Percentiles rank a stretch among this genome's conserved stretches.
phyloP scores from a whole-genome alignment of 2,113 vertebrate genomes.

The Burhinus bistriatus region DNA sequence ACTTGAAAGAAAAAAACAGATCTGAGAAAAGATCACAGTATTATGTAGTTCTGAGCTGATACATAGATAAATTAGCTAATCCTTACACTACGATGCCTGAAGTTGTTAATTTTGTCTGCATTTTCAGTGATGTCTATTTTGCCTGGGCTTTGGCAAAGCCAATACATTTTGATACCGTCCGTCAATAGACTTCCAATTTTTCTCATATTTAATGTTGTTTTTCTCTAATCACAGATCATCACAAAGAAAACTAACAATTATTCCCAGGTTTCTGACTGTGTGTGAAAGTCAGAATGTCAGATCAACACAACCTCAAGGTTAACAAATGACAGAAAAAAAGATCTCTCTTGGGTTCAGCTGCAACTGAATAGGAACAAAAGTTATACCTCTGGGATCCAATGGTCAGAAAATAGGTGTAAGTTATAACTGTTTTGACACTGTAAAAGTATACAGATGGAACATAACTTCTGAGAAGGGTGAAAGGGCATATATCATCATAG shows the following conservation, averaged over 20 bases:
- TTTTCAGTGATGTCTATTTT: not conserved
- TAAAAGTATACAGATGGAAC: slow-evolving; percentile 51
- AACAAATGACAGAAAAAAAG: slow-evolving; percentile 37
- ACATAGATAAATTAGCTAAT: not conserved
- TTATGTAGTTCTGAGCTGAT: not conserved
- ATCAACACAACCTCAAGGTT: slow-evolving; percentile 55
- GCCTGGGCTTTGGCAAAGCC: not conserved
- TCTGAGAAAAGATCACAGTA: not conserved
- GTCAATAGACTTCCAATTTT: not conserved
- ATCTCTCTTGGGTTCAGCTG: slow-evolving; percentile 20
- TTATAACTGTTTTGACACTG: slow-evolving; percentile 61
- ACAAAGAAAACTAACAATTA: slow-evolving; percentile 52
- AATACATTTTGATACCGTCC: not conserved
- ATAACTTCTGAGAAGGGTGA: slow-evolving; percentile 50
- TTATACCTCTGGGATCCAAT: slow-evolving; percentile 45
- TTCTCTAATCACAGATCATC: slow-evolving; percentile 29
- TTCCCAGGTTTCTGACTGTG: slow-evolving; percentile 43
- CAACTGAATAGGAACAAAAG: slow-evolving; percentile 46
- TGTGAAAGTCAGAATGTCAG: slow-evolving; percentile 56
- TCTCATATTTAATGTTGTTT: slow-evolving; percentile 5
- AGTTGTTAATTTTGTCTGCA: not conserved
- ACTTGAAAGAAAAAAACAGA: not conserved
- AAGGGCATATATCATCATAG: slow-evolving; percentile 48
- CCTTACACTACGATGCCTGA: not conserved
- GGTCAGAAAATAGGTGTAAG: slow-evolving; percentile 62